Conservation (phyloP, 2,888 invertebrate species). For the Operophtera brumata region DNA sequence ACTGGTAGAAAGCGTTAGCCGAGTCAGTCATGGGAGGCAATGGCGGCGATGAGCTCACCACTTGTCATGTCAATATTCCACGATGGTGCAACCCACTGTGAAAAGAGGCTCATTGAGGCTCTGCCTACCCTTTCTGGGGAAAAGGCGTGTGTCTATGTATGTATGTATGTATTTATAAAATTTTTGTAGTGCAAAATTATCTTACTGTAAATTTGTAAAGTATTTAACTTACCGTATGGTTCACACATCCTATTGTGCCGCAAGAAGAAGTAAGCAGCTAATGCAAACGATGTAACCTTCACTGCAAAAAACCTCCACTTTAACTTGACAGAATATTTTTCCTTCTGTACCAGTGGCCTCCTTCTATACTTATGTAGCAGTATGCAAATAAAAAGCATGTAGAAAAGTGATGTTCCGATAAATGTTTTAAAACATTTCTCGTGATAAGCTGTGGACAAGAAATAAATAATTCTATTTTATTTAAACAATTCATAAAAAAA, state of each 20-base stretch:
- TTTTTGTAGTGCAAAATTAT: too few relatives aligned
- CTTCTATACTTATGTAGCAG: constrained; percentile 85
- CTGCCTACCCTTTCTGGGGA: too few relatives aligned
- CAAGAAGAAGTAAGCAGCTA: constrained; percentile 93
- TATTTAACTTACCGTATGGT: constrained; percentile 87
- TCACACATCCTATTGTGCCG: constrained; percentile 96
- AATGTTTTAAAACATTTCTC: constrained; percentile 94
- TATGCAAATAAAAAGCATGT: constrained; percentile 91
- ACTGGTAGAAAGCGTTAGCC: too few relatives aligned
- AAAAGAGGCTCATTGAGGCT: too few relatives aligned
- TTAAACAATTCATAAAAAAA: too few relatives aligned
- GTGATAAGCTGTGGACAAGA: constrained; percentile 86
- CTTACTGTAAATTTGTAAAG: background rate
- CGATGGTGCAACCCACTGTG: too few relatives aligned
- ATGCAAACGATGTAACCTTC: constrained; percentile 87
- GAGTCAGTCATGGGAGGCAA: too few relatives aligned
- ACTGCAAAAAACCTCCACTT: constrained; percentile 88
- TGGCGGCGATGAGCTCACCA: too few relatives aligned
- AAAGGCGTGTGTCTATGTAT: too few relatives aligned
- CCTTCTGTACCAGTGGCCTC: constrained; percentile 76
- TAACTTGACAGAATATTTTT: constrained; percentile 85
- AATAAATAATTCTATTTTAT: constrained; percentile 5
- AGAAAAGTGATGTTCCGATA: constrained; percentile 90
- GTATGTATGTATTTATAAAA: too few relatives aligned
- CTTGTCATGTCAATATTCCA: too few relatives aligned